Evolutionary conservation across 2,113 vertebrate genomes (phyloP).

Genomic region (Oryzias melastigma): DNA sequence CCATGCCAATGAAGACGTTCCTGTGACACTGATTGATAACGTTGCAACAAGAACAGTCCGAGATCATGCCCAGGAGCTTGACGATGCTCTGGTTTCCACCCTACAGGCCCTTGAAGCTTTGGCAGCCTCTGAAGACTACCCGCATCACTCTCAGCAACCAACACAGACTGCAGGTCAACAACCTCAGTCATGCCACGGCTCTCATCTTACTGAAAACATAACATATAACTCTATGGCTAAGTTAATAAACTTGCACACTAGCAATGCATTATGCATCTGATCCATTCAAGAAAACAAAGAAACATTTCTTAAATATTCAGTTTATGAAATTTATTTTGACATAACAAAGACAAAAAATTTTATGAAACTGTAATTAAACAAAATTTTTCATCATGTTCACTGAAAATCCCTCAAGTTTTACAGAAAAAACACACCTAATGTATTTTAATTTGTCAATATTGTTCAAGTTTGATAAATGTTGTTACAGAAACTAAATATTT

Average conservation of each 20-base stretch:
- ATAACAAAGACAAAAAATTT: no score
- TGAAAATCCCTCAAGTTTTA: no score
- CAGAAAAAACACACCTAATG: no score
- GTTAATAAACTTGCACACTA: conserved; percentile 8
- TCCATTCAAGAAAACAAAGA: not conserved
- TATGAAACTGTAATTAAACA: no score
- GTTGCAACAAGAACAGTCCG: conserved; percentile 90
- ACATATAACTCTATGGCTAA: not conserved
- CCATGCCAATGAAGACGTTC: conserved; percentile 86
- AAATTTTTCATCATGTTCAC: no score
- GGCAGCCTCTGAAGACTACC: conserved; percentile 95
- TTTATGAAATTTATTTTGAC: not conserved
- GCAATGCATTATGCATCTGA: not conserved
- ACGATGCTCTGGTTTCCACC: conserved; percentile 96
- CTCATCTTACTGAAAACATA: conserved; percentile 24
- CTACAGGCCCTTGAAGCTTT: conserved; percentile 96
- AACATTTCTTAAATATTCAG: conserved; percentile 5
- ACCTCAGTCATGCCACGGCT: conserved; percentile 55
- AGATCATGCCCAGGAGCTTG: conserved; percentile 95
- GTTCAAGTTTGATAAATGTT: no score
- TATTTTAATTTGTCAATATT: no score
- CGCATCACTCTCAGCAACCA: conserved; percentile 85
- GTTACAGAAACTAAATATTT: no score
- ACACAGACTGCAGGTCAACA: conserved; percentile 94
- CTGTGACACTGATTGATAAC: conserved; percentile 92